Conservation (phyloP, 2,797 vertebrate genomes). For the Rachycentron canadum region DNA sequence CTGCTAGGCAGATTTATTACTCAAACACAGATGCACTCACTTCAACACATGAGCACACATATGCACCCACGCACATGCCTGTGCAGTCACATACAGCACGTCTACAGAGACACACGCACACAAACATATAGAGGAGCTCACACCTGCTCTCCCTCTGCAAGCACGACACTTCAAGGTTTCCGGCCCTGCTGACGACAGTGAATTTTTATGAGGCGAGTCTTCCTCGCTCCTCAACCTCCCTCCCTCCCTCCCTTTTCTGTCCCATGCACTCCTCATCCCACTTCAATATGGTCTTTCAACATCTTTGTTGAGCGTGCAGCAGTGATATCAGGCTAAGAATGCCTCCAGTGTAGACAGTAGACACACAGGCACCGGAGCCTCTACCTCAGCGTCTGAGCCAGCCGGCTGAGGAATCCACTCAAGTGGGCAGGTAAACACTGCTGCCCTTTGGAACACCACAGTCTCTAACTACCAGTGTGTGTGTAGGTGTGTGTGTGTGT, state of each 20-base stretch:
- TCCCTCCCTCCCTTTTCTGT: neutral
- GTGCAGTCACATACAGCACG: constrained; percentile 25
- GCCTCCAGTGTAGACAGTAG: constrained; percentile 77
- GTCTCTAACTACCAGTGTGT: constrained; percentile 35
- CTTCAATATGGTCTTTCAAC: constrained; percentile 81
- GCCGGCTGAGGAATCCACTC: constrained; percentile 75
- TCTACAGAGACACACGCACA: constrained; percentile 22
- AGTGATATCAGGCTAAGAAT: constrained; percentile 80
- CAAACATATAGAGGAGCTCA: constrained; percentile 46
- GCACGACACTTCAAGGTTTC: constrained; percentile 63
- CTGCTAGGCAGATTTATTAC: constrained; percentile 62
- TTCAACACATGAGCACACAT: constrained; percentile 38
- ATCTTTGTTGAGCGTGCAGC: constrained; percentile 74
- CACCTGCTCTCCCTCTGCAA: constrained; percentile 71
- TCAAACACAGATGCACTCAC: constrained; percentile 63
- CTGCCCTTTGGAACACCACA: constrained; percentile 69
- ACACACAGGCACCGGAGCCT: constrained; percentile 80
- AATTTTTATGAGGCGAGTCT: constrained; percentile 49
- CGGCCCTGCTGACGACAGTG: constrained; percentile 41
- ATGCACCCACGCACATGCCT: constrained; percentile 42
- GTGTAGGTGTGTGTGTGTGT: constrained; percentile 19
- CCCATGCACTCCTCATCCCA: constrained; percentile 27
- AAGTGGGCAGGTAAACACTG: constrained; percentile 78
- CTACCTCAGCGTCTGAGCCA: constrained; percentile 71
- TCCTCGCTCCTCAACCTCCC: constrained; percentile 29